Evolutionary conservation across 1,140 invertebrate species (phyloP), one percentile per base, ranked within the genome.

Genomic region (Dendrolimus kikuchii): DNA sequence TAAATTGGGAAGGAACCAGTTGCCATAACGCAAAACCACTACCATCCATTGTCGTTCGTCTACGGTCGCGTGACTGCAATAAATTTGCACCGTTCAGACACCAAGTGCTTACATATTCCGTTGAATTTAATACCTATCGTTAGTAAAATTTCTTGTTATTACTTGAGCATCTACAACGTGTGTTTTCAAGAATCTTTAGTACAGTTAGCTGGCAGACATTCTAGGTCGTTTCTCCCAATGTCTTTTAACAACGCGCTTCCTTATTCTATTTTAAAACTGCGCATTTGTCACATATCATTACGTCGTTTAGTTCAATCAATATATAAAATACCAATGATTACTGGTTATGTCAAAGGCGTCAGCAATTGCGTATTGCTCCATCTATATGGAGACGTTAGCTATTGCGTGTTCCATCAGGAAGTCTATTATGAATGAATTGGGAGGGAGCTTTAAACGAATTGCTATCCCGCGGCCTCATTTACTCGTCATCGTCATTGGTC

Each of bases 1-100:
- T 63, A 57, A 66, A 66, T 66, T 65, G 56, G 60, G 63, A 60
- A 57, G 57, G 45, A 68, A 68, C 63, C 59, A 54, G 62, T 61
- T 46, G 40, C 5, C n/a, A 38, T 10, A 49, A 43, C 37, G 53
- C 50, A 38, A 49, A 46, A 23, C 38, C 23, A 37, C 46, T 46
- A 7, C 46, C 8, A 46, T 46, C 23, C 23, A 23, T 23, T 23
- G 23, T 23, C 23, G 23, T 23, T 2, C 23, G 23, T 23, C 23
- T 23, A 23, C 23, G 23, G 23, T 23, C 23, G 23, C 23, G 23
- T 23, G 23, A 23, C 23, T 23, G 23, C 23, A 23, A 23, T 23
- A 23, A 23, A 23, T 23, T 23, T 23, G 23, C 23, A 23, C 23
- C 23, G 23, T 23, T 23, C 3, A 23, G 23, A 23, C 23, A 23